phyloP scores from a whole-genome alignment of 2,888 invertebrate species.

The Eudasyphora cyanicolor region DNA sequence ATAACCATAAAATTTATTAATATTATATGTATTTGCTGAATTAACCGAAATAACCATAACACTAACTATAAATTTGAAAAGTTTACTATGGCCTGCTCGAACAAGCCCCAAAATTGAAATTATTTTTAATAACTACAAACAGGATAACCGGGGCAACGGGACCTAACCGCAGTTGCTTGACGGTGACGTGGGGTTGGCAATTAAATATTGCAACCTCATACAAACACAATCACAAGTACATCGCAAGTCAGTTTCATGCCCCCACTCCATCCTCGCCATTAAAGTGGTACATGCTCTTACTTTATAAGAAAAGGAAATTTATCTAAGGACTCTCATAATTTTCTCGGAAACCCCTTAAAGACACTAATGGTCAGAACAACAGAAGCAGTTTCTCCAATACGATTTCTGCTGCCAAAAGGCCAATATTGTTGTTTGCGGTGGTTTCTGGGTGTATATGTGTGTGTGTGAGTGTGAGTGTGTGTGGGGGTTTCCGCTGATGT shows the following conservation, averaged over 20 bases:
- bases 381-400: not conserved
- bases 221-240: not conserved
- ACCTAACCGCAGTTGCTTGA: not conserved
- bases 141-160: not conserved
- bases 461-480: not conserved
- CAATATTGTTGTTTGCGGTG: not conserved
- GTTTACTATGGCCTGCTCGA: not conserved
- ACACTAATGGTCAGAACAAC: not conserved
- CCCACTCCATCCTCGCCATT: not conserved
- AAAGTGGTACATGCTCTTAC: not conserved
- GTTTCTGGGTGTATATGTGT: not conserved
- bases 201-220: not conserved
- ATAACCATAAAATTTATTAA: slow-evolving; percentile 21
- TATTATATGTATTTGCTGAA: slow-evolving; percentile 28
- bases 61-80: slow-evolving; percentile 18
- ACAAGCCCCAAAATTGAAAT: slow-evolving; percentile 21
- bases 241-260: too few relatives aligned
- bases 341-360: not conserved
- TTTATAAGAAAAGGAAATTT: not conserved
- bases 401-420: not conserved
- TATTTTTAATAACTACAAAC: slow-evolving; percentile 23
- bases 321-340: slow-evolving; percentile 1
- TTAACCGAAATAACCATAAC: slow-evolving; percentile 29
- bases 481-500: not conserved
- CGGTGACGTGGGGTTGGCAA: not conserved